Evolutionary conservation across 2,888 invertebrate genomes (phyloP).

Genomic region (Isotomurus palustris): DNA sequence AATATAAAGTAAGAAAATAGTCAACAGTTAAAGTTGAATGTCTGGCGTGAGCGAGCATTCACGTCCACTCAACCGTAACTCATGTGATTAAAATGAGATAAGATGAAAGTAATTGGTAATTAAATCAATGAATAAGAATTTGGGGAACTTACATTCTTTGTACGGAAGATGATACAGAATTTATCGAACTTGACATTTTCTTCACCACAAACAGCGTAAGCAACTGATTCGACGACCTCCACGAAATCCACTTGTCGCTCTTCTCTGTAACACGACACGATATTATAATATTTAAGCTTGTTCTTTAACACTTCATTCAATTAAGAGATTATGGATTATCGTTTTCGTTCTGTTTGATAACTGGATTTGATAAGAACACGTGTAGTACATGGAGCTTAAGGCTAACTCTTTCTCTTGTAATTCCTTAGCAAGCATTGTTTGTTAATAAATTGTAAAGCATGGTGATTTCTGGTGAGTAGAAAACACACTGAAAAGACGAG

Average conservation of each 20-base stretch:
- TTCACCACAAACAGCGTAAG: slow-evolving; percentile 77
- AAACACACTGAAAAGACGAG: too few relatives aligned
- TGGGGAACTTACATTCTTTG: slow-evolving; percentile 71
- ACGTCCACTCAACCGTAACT: background rate
- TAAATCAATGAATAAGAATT: background rate
- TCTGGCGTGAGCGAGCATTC: background rate
- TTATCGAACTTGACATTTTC: slow-evolving; percentile 65
- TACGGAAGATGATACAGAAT: slow-evolving; percentile 71
- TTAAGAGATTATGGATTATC: too few relatives aligned
- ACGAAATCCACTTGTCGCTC: slow-evolving; percentile 80
- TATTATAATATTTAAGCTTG: too few relatives aligned
- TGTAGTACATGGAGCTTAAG: too few relatives aligned
- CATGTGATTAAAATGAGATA: too few relatives aligned
- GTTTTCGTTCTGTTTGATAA: too few relatives aligned
- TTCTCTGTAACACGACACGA: slow-evolving; percentile 68
- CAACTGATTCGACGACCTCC: slow-evolving; percentile 79
- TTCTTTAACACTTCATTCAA: too few relatives aligned
- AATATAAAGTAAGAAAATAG: background rate
- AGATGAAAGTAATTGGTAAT: background rate
- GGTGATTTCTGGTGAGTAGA: too few relatives aligned
- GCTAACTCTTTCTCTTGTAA: too few relatives aligned
- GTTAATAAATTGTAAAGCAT: too few relatives aligned
- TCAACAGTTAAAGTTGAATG: background rate
- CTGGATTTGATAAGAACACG: too few relatives aligned
- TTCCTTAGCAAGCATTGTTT: too few relatives aligned